Percentiles rank a stretch among this genome's conserved stretches.
Evolutionary conservation across 2,888 invertebrate genomes (phyloP).

Genomic region (Teleogryllus oceanicus): DNA sequence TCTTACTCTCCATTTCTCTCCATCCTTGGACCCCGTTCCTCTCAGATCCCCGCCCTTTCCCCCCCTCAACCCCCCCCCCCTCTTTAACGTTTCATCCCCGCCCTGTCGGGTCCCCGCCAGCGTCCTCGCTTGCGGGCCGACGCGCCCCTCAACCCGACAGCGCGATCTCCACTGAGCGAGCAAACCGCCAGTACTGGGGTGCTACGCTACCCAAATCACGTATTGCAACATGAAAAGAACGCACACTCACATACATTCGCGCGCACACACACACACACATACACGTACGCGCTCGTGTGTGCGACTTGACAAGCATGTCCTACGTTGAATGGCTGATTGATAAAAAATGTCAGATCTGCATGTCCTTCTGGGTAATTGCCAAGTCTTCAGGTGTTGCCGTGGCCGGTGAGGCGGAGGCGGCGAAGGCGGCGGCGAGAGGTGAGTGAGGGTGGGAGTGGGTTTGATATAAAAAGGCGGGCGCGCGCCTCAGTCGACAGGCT

Average conservation of each 20-base stretch:
- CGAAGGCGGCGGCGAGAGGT: background rate
- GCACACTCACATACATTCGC: background rate
- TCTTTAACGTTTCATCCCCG: too few relatives aligned
- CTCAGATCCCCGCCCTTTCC: too few relatives aligned
- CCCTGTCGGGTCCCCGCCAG: too few relatives aligned
- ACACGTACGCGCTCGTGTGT: background rate
- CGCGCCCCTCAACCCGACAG: too few relatives aligned
- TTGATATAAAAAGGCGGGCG: conserved; percentile 25
- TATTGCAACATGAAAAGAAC: conserved; percentile 9
- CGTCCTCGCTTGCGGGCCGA: too few relatives aligned
- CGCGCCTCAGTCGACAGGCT: background rate
- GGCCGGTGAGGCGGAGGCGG: background rate
- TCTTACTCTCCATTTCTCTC: too few relatives aligned
- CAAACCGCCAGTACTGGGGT: background rate
- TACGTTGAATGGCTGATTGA: conserved; percentile 32
- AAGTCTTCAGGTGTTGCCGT: conserved; percentile 19
- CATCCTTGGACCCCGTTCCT: too few relatives aligned
- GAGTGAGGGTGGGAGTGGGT: background rate
- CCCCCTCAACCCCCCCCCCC: too few relatives aligned
- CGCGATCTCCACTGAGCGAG: too few relatives aligned
- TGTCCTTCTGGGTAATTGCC: conserved; percentile 29
- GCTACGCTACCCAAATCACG: background rate
- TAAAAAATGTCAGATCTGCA: conserved; percentile 26
- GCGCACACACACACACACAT: background rate
- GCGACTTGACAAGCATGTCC: conserved; percentile 25